These are phyloP conservation scores for Spongilla lacustris DNA, from an alignment of 37 sponge, comb jelly and placozoan species.

Conservation along the genomic window DNA sequence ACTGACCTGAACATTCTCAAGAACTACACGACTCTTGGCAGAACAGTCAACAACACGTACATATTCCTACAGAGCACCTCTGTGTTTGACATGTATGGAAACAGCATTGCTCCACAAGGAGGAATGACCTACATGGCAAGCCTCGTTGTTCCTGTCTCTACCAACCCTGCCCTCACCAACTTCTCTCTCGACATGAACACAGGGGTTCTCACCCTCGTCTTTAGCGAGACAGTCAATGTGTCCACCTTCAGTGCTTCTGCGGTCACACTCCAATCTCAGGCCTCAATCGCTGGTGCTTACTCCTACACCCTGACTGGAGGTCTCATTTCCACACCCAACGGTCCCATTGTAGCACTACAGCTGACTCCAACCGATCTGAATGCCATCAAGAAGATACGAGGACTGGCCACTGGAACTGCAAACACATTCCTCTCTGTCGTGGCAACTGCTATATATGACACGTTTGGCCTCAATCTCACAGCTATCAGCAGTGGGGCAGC, in stretches of 20 bases:
- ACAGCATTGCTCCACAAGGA: constrained; percentile 41
- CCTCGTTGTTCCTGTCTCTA: constrained; percentile 45
- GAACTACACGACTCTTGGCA: constrained; percentile 58
- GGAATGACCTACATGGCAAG: constrained; percentile 70
- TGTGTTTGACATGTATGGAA: constrained; percentile 63
- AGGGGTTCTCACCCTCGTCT: constrained; percentile 62
- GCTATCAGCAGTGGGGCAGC: constrained; percentile 40
- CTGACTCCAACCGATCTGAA: constrained; percentile 71
- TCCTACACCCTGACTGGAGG: constrained; percentile 55
- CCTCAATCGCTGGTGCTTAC: background rate
- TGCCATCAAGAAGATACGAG: constrained; percentile 70
- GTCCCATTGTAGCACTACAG: constrained; percentile 56
- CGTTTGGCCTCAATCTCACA: constrained; percentile 73
- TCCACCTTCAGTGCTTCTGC: constrained; percentile 49
- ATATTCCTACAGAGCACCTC: constrained; percentile 67
- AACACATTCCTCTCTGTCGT: constrained; percentile 73
- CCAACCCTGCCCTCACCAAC: constrained; percentile 59
- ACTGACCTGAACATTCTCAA: constrained; percentile 71
- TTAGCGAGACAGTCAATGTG: constrained; percentile 79
- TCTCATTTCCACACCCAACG: constrained; percentile 11
- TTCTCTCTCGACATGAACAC: constrained; percentile 76
- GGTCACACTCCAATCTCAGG: constrained; percentile 61
- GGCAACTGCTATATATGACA: constrained; percentile 67
- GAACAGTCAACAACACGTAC: constrained; percentile 62
- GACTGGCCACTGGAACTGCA: constrained; percentile 40